These are phyloP conservation scores for Coptodon bakossiorum DNA, from an alignment of 2,113 vertebrate species.

Conservation along the genomic window DNA sequence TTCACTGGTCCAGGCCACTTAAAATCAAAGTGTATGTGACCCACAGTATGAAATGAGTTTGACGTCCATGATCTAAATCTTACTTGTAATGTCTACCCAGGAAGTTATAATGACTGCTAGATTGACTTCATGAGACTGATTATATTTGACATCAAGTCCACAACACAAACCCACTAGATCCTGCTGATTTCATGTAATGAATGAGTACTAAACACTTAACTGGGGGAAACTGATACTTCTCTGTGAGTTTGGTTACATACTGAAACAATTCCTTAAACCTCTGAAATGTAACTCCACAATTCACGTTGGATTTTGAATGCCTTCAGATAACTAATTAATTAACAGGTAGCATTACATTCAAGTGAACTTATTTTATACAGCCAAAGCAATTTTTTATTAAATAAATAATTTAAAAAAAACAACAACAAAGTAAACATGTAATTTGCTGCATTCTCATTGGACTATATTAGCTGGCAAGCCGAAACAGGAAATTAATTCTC, in stretches of 20 bases:
- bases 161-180: neutral
- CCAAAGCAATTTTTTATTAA: neutral
- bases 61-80: neutral
- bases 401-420: neutral
- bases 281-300: neutral
- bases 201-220: neutral
- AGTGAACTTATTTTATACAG: neutral
- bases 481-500: neutral
- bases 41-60: neutral
- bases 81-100: neutral
- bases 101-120: neutral
- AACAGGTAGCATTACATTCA: neutral
- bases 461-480: neutral
- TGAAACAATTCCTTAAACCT: neutral
- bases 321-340: neutral
- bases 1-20: neutral
- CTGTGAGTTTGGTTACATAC: neutral
- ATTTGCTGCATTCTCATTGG: neutral
- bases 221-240: neutral
- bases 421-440: neutral
- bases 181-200: neutral
- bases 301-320: rapidly evolving
- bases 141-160: neutral
- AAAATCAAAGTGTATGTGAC: neutral
- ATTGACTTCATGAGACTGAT: neutral